Conservation (phyloP, 2,113 vertebrate genomes). For the Paradoxurus hermaphroditus region DNA sequence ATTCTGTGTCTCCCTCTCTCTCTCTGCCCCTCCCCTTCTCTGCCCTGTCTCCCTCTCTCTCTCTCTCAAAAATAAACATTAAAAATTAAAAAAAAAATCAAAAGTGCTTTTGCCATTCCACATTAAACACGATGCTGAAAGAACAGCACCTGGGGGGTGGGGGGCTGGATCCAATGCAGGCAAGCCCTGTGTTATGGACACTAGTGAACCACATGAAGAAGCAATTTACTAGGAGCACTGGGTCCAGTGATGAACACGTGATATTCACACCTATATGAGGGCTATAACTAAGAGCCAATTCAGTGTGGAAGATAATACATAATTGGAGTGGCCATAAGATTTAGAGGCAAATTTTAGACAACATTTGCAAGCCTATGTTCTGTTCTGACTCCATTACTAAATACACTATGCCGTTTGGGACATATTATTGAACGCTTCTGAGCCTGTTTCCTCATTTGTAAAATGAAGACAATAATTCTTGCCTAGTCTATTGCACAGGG, state of each 20-base stretch:
- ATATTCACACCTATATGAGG: neutral
- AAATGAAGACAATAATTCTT: neutral
- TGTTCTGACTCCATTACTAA: neutral
- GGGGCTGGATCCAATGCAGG: neutral
- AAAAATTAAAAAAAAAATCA: no score
- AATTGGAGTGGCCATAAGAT: neutral
- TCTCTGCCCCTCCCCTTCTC: no score
- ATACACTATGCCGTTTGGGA: neutral
- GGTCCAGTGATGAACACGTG: neutral
- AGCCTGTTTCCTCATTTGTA: neutral
- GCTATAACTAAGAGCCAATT: neutral
- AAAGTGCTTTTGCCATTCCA: neutral
- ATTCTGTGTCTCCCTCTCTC: no score
- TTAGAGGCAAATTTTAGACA: neutral
- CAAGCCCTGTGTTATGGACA: neutral
- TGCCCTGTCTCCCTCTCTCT: no score
- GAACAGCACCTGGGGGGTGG: neutral
- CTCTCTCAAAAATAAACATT: no score
- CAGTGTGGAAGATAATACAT: neutral
- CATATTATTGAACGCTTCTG: neutral
- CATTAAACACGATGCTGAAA: neutral
- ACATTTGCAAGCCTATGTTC: neutral
- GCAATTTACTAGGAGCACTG: neutral
- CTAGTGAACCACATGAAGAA: neutral
- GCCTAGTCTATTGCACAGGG: neutral